Evolutionary conservation across 2,797 vertebrate species (phyloP), one percentile per base, ranked within the genome.

Genomic region (Pangasius sanitwongsei): DNA sequence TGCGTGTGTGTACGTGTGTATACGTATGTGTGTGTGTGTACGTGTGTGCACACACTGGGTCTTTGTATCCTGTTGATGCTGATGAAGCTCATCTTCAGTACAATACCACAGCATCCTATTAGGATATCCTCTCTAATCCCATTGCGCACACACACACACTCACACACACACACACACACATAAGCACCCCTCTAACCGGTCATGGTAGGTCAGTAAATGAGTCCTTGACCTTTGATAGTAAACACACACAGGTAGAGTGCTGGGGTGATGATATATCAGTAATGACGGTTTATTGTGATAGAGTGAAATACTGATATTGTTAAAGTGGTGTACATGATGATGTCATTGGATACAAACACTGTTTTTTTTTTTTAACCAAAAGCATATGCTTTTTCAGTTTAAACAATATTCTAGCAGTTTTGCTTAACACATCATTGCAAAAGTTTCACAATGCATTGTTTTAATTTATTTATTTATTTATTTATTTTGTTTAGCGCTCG

Each of bases 21-120:
- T 75, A 11, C 18, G 72, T 23, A 48, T 55, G 55, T 50, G 44
- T 44, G 86, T 72, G 37, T 55, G 44, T 75, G 11, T 48, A n/a
- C 28, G 25, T 50, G 75, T 59, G 67, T n/a, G 16, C 0, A 16
- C 3, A 53, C 16, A 20, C 20, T 87, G 78, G 6, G 48, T 48
- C 87, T 83, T 65, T 2, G 16, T 88, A 88, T 91, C 90, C 87
- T 90, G 87, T 90, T 91, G 89, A 91, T 85, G 87, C 70, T 82
- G 77, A 53, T n/a, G 83, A 69, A 69, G 18, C n/a, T 57, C 69
- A 15, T 82, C 74, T 50, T 31, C 25, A 41, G 83, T 85, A 89
- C 90, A 91, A 89, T 89, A 87, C 72, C 65, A 75, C 41, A 20
- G 28, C 81, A 87, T 90, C 89, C 85, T 74, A 67, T n/a, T 44